These are phyloP conservation scores for Mus minutoides DNA, from an alignment of 2,797 vertebrate species.

Conservation along the genomic window DNA sequence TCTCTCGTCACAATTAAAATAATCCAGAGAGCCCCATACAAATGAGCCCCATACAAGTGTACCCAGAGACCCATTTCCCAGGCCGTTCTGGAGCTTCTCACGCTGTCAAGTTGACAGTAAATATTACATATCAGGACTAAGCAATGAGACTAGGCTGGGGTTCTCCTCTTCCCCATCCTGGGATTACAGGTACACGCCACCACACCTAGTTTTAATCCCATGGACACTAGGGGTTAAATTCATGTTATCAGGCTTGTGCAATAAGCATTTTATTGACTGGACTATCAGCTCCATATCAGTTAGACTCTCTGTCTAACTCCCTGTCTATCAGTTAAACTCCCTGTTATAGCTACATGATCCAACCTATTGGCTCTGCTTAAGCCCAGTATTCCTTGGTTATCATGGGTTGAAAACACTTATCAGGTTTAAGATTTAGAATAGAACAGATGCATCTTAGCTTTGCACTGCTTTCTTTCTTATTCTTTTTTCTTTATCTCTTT, in stretches of 20 bases:
- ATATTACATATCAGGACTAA: not conserved
- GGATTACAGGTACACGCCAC: not conserved
- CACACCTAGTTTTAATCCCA: not conserved
- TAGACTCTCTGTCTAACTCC: too few relatives aligned
- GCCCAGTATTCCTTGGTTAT: not conserved
- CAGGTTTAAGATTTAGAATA: not conserved
- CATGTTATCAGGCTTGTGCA: not conserved
- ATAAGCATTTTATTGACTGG: not conserved
- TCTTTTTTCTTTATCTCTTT: too few relatives aligned
- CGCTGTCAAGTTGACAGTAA: not conserved
- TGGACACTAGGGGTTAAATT: not conserved
- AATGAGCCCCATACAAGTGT: too few relatives aligned
- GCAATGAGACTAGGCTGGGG: not conserved
- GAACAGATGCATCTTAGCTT: not conserved
- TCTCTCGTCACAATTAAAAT: not conserved
- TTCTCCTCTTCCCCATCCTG: not conserved
- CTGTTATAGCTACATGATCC: not conserved
- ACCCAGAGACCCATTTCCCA: not conserved
- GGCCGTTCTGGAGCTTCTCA: not conserved
- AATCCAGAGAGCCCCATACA: too few relatives aligned
- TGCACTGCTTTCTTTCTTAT: not conserved
- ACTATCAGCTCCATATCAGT: too few relatives aligned
- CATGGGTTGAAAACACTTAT: not conserved
- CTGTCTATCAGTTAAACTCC: not conserved
- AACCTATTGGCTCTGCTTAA: not conserved